Evolutionary conservation across 2,888 invertebrate genomes (phyloP).

Genomic region (Hemicrepidius hirtus): DNA sequence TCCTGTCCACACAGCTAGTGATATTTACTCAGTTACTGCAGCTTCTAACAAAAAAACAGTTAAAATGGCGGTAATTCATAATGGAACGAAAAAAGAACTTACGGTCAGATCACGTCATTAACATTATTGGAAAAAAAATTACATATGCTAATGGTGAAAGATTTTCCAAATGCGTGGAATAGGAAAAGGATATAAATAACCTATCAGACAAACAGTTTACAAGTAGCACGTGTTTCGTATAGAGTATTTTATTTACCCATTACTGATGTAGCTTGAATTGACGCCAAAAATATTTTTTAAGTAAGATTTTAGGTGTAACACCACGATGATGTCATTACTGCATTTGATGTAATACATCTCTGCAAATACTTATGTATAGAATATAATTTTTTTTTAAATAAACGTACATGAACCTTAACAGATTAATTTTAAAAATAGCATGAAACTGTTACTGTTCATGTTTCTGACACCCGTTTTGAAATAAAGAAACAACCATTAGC

Average conservation of each 20-base stretch:
- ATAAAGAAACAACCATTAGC: background rate
- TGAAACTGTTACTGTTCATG: background rate
- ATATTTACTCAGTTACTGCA: constrained; percentile 56
- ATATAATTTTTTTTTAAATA: background rate
- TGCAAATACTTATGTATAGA: background rate
- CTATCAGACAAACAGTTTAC: constrained; percentile 26
- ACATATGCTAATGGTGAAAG: background rate
- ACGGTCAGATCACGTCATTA: constrained; percentile 3
- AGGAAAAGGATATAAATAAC: constrained; percentile 32
- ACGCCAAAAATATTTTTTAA: constrained; percentile 27
- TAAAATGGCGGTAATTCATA: constrained; percentile 37
- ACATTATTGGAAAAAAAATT: background rate
- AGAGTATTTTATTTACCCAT: constrained; percentile 5
- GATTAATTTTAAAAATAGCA: background rate
- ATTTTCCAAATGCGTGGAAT: constrained; percentile 6
- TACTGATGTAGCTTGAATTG: constrained; percentile 27
- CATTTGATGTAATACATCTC: constrained; percentile 3
- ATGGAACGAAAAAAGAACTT: constrained; percentile 32
- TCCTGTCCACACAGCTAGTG: constrained; percentile 76
- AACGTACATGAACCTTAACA: background rate
- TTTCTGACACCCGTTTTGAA: background rate
- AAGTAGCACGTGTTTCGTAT: constrained; percentile 33
- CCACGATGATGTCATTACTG: background rate
- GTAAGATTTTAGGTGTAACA: constrained; percentile 22
- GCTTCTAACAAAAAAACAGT: constrained; percentile 15